Base-by-base conservation (phyloP, 2,888 invertebrate genomes). In the Acanthosoma haemorrhoidale region DNA sequence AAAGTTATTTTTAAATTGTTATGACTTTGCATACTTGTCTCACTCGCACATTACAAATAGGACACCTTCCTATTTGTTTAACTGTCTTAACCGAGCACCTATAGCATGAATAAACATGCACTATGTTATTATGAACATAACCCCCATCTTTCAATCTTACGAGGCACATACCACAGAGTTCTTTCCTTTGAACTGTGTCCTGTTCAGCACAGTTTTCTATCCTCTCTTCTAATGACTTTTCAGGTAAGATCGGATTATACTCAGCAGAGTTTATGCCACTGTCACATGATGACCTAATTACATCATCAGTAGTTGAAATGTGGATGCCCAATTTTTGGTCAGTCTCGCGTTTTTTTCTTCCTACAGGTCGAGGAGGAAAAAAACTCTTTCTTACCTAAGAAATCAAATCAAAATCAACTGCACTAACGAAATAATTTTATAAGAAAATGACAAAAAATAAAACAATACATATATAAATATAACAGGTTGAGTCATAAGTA, bases 61-160 rank as follows among this genome's bases (percentile, higher is more conserved):
- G 76, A 34, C 76, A 76, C 18, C 71, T 71, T 1, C 75, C 75
- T 0, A 72, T 70, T 58, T 67, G 70, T 18, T 59, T 63, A 72
- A 75, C 74, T 32, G 74, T 71, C 66, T 69, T 72, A 21, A 73
- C 72, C 0, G 75, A 70, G 68, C 76, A 76, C 6, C 29, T 29
- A 36, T 75, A 76, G 68, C 76, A 76, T 11, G 72, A 74, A 69
- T 73, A 76, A 1, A 73, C 34, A 67, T 76, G 76, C 0, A 69
- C 73, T 13, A 71, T 73, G 21, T 70, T 74, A 1, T 74, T 73
- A 60, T 76, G 76, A 6, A 74, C 69, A 63, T 75, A 75, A 9
- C 74, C 70, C 2, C 75, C 75, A 59, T 75, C 73, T 57, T 74
- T 74, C 4, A 73, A 69, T n/a, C 64, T 59, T 6, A 72, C 51